Base-by-base conservation (phyloP, 2,888 invertebrate genomes). In the Andrena hattorfiana region DNA sequence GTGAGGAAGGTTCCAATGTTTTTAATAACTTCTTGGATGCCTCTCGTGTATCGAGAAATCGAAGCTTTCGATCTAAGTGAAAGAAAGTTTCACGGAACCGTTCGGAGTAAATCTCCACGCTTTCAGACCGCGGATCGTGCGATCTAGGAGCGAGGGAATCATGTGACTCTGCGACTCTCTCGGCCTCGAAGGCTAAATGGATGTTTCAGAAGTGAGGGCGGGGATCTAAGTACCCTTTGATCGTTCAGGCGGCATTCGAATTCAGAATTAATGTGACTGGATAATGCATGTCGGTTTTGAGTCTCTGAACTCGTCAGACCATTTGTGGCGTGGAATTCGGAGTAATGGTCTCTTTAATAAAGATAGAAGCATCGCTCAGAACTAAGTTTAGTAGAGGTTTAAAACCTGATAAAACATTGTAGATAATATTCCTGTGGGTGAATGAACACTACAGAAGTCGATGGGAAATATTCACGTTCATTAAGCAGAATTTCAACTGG, bases 221-320 rank as follows among this genome's bases (percentile, higher is more conserved):
- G 4, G 16, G 5, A 23, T 60, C 49, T 8, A 2, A 48, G 7
- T 26, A 8, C 32, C n/a, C 23, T 64, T 48, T 10, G n/a, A 42
- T n/a, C 30, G n/a, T 49, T 26, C 32, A 26, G 28, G 8, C 48
- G 42, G 59, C 48, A 78, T 83, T 70, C 62, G n/a, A 59, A 70
- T 77, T 26, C 8, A 26, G 26, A 48, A 77, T 72, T 64, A 60
- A 60, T 60, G 28, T 54, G 8, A 20, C 30, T 8, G 1, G 10
- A 2, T 54, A 23, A 32, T 60, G 75, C 49, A 5, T 16, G 69
- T 30, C 56, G 56, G 68, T 26, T 16, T 13, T 35, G 20, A 48
- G 13, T 13, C 54, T 62, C 66, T 51, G 59, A 63, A 54, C 60
- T 49, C 59, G 70, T 62, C 67, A 60, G 66, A 13, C 28, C 66